phyloP scores from a whole-genome alignment of 2,888 invertebrate species.

The Malthinus seriepunctatus region DNA sequence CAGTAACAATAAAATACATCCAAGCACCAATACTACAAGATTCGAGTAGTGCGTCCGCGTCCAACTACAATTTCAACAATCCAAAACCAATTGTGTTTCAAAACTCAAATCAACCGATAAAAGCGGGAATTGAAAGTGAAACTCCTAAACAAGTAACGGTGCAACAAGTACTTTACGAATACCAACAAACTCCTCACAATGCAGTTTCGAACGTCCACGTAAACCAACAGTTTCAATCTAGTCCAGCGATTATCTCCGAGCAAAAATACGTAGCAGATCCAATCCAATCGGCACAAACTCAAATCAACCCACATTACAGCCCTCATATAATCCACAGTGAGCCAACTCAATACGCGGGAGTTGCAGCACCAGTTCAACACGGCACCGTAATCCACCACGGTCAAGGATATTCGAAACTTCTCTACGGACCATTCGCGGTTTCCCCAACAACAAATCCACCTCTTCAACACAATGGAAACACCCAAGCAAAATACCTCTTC shows the following conservation, averaged over 20 bases:
- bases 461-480: constrained; percentile 9
- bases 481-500: constrained; percentile 19
- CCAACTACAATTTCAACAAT: constrained; percentile 4
- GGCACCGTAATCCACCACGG: constrained; percentile 30
- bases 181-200: constrained; percentile 46
- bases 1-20: constrained; percentile 9
- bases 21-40: constrained; percentile 15
- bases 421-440: constrained; percentile 13
- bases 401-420: constrained; percentile 18
- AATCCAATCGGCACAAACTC: constrained; percentile 4
- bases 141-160: constrained; percentile 42
- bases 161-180: constrained; percentile 48
- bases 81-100: constrained; percentile 3
- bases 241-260: not conserved
- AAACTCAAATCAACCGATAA: not conserved
- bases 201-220: constrained; percentile 46
- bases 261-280: not conserved
- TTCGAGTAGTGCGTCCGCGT: constrained; percentile 8
- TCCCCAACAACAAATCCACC: constrained; percentile 13
- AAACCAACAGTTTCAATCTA: constrained; percentile 39
- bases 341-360: constrained; percentile 12
- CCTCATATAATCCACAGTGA: constrained; percentile 9
- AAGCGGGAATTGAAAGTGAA: constrained; percentile 31
- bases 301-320: constrained; percentile 2
- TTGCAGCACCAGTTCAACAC: constrained; percentile 30